Evolutionary conservation across 2,113 vertebrate genomes (phyloP).

Genomic region (Epinephelus moara): DNA sequence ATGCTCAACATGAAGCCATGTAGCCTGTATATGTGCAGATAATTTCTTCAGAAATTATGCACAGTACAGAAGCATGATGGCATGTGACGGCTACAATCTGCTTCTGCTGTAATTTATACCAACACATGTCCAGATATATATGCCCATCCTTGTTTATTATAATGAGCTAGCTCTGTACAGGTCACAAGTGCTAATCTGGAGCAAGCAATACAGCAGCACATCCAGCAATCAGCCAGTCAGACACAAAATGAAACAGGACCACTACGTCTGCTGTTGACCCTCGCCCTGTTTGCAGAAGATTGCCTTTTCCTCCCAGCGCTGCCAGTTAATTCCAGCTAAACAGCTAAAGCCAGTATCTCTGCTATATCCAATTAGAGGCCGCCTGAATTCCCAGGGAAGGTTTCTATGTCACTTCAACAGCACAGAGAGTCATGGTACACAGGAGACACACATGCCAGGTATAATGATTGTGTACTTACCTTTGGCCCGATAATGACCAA

Average conservation of each 20-base stretch:
- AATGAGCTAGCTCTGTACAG: conserved; percentile 31
- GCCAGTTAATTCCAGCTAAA: conserved; percentile 70
- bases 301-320: conserved; percentile 33
- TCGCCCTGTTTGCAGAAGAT: conserved; percentile 9
- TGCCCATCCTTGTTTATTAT: conserved; percentile 21
- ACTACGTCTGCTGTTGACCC: conserved; percentile 29
- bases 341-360: conserved; percentile 71
- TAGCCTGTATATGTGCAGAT: neutral
- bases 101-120: conserved; percentile 34
- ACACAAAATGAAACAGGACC: conserved; percentile 4
- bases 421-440: neutral
- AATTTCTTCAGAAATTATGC: conserved; percentile 16
- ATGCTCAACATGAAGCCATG: neutral
- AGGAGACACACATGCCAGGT: conserved; percentile 3
- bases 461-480: conserved; percentile 76
- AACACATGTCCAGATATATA: conserved; percentile 22
- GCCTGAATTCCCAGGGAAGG: conserved; percentile 39
- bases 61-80: conserved; percentile 29
- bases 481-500: conserved; percentile 90
- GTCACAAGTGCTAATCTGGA: conserved; percentile 33
- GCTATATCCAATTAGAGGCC: conserved; percentile 76
- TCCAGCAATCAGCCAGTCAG: conserved; percentile 18
- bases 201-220: conserved; percentile 13
- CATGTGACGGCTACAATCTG: conserved; percentile 28
- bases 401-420: conserved; percentile 43